Evolutionary conservation across 2,888 invertebrate genomes (phyloP).

Genomic region (Chymomyza procnemis): DNA sequence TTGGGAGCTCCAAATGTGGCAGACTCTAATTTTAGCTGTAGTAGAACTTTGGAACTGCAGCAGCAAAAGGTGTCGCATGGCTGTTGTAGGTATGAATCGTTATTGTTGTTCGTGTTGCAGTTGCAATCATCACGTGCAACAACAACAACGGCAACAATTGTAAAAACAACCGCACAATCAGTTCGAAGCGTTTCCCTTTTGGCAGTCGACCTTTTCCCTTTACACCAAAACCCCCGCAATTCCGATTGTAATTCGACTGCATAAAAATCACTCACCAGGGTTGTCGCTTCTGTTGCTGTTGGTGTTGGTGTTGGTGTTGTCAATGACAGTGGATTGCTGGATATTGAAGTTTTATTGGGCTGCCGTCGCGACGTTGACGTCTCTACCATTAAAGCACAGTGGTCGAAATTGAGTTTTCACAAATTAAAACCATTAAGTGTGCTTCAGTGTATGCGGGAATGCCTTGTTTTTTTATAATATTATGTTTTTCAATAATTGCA

Average conservation of each 20-base stretch:
- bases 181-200: constrained; percentile 15
- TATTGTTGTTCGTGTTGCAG: constrained; percentile 9
- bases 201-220: not conserved
- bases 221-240: not conserved
- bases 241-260: constrained; percentile 45
- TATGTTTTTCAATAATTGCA: too few relatives aligned
- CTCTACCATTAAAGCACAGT: too few relatives aligned
- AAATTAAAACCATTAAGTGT: too few relatives aligned
- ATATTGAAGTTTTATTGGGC: constrained; percentile 69
- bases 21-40: not conserved
- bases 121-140: constrained; percentile 30
- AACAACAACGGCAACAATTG: constrained; percentile 6
- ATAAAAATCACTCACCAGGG: constrained; percentile 58
- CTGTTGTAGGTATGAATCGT: not conserved
- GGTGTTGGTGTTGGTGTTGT: not conserved
- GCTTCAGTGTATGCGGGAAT: too few relatives aligned
- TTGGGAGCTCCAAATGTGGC: not conserved
- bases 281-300: constrained; percentile 13
- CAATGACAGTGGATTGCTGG: constrained; percentile 36
- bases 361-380: constrained; percentile 25
- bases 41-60: not conserved
- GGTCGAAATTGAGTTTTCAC: too few relatives aligned
- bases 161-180: constrained; percentile 36
- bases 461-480: too few relatives aligned
- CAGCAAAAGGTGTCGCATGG: constrained; percentile 1